Evolutionary conservation across 2,113 vertebrate genomes (phyloP), one percentile per base, ranked within the genome.

Genomic region (Pollimyrus isidori): DNA sequence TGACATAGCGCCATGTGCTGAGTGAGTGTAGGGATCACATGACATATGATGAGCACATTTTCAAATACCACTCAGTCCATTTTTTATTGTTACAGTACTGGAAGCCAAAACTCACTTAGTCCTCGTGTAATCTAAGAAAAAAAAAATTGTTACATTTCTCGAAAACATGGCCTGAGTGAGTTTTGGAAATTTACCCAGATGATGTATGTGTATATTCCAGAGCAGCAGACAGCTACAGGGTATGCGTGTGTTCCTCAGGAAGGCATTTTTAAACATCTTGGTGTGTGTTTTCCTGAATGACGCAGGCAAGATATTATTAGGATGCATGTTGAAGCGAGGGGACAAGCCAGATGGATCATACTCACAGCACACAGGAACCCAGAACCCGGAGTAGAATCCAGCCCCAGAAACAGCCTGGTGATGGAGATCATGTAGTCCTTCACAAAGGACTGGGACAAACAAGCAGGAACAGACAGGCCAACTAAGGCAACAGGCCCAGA

Each of bases 401-500:
- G 93, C 87, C 96, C 96, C 88, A 97, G 95, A 83, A 97, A 93
- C 23, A 97, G 94, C 69, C 96, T 95, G 88, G 96, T 94, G 91
- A 97, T 97, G 93, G 96, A 96, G 93, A 97, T 96, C 96, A 97
- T 96, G 95, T 96, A 97, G 94, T 96, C 96, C 92, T 97, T 97
- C 91, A 97, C 96, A 92, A 97, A 97, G 4, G 96, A 96, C 96
- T 97, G 92, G 88, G 17, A 82, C 15, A 73, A 52, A 84, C 42
- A 65, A n/a, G n/a, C 46, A 90, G 30, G 13, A 19, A 56, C 45
- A 84, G 23, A 76, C n/a, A 73, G 83, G 42, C 39, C 53, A 53
- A 90, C 39, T 89, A 23, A 45, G 26, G 87, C 46, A 87, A 87
- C 21, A 86, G 49, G 56, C 17, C 42, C 13, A 42, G 9, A 39